phyloP scores from a whole-genome alignment of 1,140 invertebrate genomes.

The Drosophila pseudoananassae region DNA sequence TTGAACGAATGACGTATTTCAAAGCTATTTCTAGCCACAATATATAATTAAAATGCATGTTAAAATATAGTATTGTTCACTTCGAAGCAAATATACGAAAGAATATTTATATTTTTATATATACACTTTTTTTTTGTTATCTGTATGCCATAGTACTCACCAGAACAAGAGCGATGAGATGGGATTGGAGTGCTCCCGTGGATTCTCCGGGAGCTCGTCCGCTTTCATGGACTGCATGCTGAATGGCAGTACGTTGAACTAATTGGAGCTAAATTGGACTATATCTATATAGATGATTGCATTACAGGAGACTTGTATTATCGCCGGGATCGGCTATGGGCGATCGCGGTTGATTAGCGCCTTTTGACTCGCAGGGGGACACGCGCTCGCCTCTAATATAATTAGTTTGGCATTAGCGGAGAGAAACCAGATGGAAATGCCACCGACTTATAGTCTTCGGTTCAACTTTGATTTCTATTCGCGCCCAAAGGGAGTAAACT shows the following conservation, averaged over 20 bases:
- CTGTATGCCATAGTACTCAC: conserved; percentile 37
- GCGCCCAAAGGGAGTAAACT: conserved; percentile 21
- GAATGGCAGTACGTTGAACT: conserved; percentile 22
- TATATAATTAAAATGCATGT: background rate
- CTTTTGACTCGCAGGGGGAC: conserved; percentile 32
- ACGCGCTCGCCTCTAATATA: conserved; percentile 72
- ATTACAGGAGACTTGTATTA: conserved; percentile 13
- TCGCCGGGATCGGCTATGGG: conserved; percentile 7
- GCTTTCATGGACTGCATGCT: conserved; percentile 73
- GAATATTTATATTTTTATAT: background rate
- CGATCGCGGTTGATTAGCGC: conserved; percentile 60
- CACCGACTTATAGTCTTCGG: background rate
- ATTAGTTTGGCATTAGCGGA: conserved; percentile 66
- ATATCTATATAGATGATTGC: conserved; percentile 19
- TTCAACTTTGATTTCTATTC: conserved; percentile 28
- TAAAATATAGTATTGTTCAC: background rate
- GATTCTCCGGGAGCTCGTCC: conserved; percentile 69
- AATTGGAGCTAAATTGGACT: conserved; percentile 40
- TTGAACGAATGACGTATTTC: background rate
- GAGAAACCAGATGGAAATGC: conserved; percentile 28
- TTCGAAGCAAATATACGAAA: background rate
- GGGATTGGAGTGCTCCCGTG: conserved; percentile 62
- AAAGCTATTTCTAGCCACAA: too few species aligned
- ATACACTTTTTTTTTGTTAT: background rate
- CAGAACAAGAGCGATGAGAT: conserved; percentile 68